Conservation (phyloP, 2,113 vertebrate genomes). For the Tympanuchus pallidicinctus region DNA sequence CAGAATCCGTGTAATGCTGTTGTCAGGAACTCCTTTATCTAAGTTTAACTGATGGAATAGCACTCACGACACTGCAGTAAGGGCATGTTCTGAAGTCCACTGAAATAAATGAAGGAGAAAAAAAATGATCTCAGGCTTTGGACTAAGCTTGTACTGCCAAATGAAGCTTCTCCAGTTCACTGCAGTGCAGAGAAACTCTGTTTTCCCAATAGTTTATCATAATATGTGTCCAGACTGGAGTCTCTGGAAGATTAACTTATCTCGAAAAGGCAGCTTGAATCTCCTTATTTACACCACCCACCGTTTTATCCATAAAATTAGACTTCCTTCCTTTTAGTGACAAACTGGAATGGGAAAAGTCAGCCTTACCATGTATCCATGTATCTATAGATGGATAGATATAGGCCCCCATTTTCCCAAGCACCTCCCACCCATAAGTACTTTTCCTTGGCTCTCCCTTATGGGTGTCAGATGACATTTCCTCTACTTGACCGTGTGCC, state of each 20-base stretch:
- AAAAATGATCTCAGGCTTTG: not conserved
- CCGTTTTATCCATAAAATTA: conserved; percentile 47
- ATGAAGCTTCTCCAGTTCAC: conserved; percentile 21
- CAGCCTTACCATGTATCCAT: not conserved
- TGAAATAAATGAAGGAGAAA: not conserved
- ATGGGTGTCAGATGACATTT: conserved; percentile 51
- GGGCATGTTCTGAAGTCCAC: not conserved
- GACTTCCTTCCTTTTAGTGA: conserved; percentile 46
- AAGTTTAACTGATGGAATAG: not conserved
- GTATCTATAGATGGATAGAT: conserved; percentile 10
- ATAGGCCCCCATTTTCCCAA: conserved; percentile 21
- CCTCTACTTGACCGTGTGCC: conserved; percentile 55
- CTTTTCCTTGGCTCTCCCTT: conserved; percentile 44
- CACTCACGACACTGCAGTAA: not conserved
- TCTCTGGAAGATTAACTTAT: conserved; percentile 52
- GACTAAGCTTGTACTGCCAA: not conserved
- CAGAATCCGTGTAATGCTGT: not conserved
- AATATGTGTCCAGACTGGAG: conserved; percentile 45
- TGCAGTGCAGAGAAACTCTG: conserved; percentile 17
- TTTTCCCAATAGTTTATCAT: conserved; percentile 59
- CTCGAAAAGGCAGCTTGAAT: conserved; percentile 49
- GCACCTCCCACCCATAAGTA: conserved; percentile 7
- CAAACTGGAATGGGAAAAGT: conserved; percentile 27
- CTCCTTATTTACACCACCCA: conserved; percentile 38
- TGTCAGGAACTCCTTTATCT: not conserved